These are phyloP conservation scores for Myiotriccus ornatus DNA, from an alignment of 2,797 vertebrate genomes.

Conservation along the genomic window DNA sequence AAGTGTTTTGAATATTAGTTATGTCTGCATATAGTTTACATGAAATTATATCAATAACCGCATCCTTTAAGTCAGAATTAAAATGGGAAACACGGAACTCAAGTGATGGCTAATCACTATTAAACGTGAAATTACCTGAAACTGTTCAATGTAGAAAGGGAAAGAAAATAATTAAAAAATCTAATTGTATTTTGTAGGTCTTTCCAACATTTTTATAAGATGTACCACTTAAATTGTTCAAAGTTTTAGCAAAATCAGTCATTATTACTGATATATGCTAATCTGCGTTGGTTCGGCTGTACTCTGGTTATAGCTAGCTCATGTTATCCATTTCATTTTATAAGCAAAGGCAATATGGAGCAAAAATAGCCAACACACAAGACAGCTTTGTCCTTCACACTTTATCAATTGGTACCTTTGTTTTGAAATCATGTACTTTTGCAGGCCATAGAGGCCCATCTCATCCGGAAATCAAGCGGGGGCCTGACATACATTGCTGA, in stretches of 20 bases:
- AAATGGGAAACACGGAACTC: background rate
- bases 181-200: background rate
- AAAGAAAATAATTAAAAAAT: background rate
- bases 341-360: background rate
- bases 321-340: background rate
- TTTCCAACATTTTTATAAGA: background rate
- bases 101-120: background rate
- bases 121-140: background rate
- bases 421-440: background rate
- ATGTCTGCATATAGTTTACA: background rate
- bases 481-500: conserved; percentile 96
- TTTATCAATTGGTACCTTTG: background rate
- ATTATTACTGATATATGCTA: background rate
- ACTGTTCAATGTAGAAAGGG: background rate
- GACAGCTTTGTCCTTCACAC: background rate
- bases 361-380: background rate
- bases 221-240: background rate
- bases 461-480: conserved; percentile 89
- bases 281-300: background rate
- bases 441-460: conserved; percentile 92
- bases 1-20: background rate
- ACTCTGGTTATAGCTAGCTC: background rate
- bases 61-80: background rate
- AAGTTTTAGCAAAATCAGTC: background rate
- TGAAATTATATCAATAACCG: background rate